These are phyloP conservation scores for Drosophila saltans DNA, from an alignment of 1,140 invertebrate species.

Conservation along the genomic window DNA sequence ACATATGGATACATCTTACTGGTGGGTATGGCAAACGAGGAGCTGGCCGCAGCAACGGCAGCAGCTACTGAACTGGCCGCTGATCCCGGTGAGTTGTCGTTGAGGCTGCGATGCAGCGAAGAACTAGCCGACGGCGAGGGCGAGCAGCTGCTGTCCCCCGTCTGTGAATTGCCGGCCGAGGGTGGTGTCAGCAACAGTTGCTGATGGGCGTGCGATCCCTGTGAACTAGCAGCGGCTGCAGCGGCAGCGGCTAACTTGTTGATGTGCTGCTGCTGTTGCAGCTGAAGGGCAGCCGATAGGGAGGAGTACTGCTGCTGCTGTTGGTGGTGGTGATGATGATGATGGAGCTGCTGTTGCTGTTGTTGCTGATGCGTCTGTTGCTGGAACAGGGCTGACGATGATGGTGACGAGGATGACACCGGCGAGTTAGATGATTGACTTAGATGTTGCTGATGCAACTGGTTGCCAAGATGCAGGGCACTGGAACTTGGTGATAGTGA, in stretches of 20 bases:
- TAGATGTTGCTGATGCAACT: constrained; percentile 60
- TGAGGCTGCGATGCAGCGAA: constrained; percentile 85
- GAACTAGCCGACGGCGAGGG: constrained; percentile 85
- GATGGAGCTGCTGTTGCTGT: constrained; percentile 39
- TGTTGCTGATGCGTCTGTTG: constrained; percentile 30
- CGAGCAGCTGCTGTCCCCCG: constrained; percentile 84
- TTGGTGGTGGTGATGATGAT: constrained; percentile 40
- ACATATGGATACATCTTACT: constrained; percentile 89
- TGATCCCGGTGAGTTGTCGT: constrained; percentile 79
- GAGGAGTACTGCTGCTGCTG: constrained; percentile 73
- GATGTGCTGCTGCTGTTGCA: constrained; percentile 78
- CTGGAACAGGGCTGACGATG: constrained; percentile 48
- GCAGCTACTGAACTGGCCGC: constrained; percentile 87
- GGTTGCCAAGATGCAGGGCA: constrained; percentile 44
- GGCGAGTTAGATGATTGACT: constrained; percentile 79
- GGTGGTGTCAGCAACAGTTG: constrained; percentile 77
- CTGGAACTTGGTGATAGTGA: constrained; percentile 71
- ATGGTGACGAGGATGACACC: constrained; percentile 78
- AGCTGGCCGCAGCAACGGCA: constrained; percentile 86
- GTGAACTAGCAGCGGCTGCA: constrained; percentile 65
- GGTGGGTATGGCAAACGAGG: constrained; percentile 83
- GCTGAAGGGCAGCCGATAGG: constrained; percentile 73
- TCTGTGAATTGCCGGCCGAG: constrained; percentile 81
- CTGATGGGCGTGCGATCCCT: constrained; percentile 83
- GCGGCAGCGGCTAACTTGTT: constrained; percentile 76